Evolutionary conservation across 2,113 vertebrate genomes (phyloP).

Genomic region (Anser cygnoides): DNA sequence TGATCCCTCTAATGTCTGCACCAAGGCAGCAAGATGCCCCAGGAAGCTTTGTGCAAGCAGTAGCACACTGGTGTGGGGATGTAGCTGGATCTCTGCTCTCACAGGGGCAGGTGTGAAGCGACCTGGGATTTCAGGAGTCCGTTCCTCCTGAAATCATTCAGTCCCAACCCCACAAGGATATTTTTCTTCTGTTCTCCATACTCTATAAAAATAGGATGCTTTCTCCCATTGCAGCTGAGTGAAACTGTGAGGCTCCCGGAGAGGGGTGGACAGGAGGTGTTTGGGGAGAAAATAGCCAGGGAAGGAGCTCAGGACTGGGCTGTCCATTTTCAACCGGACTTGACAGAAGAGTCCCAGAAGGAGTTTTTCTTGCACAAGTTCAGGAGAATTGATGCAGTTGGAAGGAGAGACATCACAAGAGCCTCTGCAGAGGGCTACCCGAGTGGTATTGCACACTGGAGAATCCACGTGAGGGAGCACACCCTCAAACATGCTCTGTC

Average conservation of each 20-base stretch:
- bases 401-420: not conserved
- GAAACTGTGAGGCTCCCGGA: not conserved
- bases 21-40: not conserved
- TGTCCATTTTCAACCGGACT: not conserved
- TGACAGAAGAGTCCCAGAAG: not conserved
- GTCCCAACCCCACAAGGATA: not conserved
- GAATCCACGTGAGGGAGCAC: not conserved
- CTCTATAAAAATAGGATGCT: not conserved
- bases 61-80: not conserved
- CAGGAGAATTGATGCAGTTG: not conserved
- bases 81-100: not conserved
- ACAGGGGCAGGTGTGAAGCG: fast-evolving
- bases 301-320: not conserved
- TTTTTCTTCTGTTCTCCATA: not conserved
- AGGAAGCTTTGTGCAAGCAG: not conserved
- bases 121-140: not conserved
- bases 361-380: not conserved
- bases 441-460: not conserved
- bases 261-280: not conserved
- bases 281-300: not conserved
- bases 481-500: not conserved
- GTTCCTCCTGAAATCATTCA: not conserved
- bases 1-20: not conserved
- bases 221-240: not conserved
- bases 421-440: not conserved